Conservation (phyloP, 2,113 vertebrate species). For the Anguilla japonica region DNA sequence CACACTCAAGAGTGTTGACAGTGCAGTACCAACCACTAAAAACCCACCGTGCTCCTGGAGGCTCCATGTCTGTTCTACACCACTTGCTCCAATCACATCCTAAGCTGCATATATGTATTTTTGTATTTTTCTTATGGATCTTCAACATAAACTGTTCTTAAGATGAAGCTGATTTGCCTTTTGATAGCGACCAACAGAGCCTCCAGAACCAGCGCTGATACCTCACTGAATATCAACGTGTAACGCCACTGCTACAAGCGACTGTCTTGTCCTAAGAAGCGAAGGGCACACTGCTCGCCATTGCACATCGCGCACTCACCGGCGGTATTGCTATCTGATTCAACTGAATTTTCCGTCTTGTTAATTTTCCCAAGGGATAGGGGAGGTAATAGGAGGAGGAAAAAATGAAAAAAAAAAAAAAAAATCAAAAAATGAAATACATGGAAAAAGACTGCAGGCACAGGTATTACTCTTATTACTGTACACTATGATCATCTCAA, state of each 20-base stretch:
- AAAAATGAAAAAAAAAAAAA: background rate
- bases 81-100: background rate
- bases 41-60: background rate
- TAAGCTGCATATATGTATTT: background rate
- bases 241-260: background rate
- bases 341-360: conserved; percentile 9
- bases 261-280: background rate
- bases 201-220: background rate
- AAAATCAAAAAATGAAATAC: background rate
- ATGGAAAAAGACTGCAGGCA: conserved; percentile 5
- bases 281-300: background rate
- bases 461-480: background rate
- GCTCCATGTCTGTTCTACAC: background rate
- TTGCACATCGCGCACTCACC: background rate
- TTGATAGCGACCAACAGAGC: background rate
- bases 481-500: background rate
- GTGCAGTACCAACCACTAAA: background rate
- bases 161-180: background rate
- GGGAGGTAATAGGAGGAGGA: background rate
- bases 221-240: background rate
- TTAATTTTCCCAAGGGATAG: background rate
- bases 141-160: background rate
- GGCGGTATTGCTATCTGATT: background rate
- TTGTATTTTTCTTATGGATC: background rate
- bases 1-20: conserved; percentile 16